Percentiles rank a stretch among this genome's conserved stretches.
These are phyloP conservation scores for Eugnorisma glareosa DNA, from an alignment of 2,888 invertebrate species.

Conservation along the genomic window DNA sequence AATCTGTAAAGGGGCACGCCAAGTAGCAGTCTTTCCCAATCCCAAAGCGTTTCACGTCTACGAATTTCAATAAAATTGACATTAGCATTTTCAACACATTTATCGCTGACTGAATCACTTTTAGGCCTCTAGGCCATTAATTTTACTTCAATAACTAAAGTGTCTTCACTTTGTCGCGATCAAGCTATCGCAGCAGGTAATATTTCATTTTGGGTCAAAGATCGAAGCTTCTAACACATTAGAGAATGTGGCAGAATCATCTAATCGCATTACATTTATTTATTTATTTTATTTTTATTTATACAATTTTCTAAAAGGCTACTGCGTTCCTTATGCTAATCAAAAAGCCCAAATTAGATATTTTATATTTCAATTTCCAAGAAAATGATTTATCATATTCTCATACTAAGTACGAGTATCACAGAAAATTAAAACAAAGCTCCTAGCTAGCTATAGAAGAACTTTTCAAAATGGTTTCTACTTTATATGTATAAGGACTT, in stretches of 20 bases:
- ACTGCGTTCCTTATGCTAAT: background rate
- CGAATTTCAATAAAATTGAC: background rate
- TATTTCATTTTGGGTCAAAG: conserved; percentile 2
- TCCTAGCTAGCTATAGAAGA: background rate
- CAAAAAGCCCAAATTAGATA: background rate
- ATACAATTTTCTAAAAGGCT: background rate
- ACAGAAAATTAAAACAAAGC: background rate
- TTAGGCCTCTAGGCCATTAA: conserved; percentile 2
- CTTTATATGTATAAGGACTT: no score
- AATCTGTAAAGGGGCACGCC: background rate
- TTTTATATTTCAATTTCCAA: background rate
- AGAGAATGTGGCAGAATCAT: background rate
- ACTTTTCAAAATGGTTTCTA: background rate
- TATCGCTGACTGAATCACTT: background rate
- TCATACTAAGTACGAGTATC: no score
- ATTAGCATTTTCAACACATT: background rate
- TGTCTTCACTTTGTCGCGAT: background rate
- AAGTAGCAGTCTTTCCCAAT: background rate
- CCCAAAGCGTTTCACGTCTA: background rate
- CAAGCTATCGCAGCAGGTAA: background rate
- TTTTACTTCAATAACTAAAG: conserved; percentile 8
- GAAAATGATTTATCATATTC: background rate
- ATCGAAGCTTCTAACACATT: background rate
- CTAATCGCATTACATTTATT: no score
- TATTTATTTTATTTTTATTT: no score